These are phyloP conservation scores for Eospalax fontanierii DNA, from an alignment of 2,797 vertebrate species.

Conservation along the genomic window DNA sequence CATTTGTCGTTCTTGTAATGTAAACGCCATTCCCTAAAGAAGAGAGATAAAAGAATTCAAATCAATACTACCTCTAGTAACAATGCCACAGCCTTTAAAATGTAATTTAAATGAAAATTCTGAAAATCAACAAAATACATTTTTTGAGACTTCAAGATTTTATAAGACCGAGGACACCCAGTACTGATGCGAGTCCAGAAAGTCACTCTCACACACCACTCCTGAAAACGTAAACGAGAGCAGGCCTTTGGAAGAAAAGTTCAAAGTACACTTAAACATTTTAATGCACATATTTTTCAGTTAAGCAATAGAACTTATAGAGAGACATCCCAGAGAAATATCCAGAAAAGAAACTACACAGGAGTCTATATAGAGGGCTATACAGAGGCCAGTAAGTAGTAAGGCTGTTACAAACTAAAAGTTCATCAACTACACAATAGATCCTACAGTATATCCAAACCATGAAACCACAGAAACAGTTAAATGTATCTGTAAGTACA, in stretches of 20 bases:
- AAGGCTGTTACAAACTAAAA: conserved; percentile 4
- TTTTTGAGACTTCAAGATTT: not conserved
- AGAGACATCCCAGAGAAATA: conserved; percentile 29
- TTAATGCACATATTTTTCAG: not conserved
- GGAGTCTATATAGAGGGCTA: not conserved
- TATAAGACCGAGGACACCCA: not conserved
- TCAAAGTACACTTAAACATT: conserved; percentile 13
- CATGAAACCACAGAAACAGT: conserved; percentile 5
- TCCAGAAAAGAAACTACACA: conserved; percentile 9
- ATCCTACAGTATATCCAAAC: not conserved
- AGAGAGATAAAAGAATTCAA: not conserved
- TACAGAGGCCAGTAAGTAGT: not conserved
- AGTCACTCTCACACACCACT: not conserved
- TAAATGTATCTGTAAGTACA: conserved; percentile 9
- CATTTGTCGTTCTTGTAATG: conserved; percentile 95
- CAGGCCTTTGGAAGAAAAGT: not conserved
- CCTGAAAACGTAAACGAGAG: not conserved
- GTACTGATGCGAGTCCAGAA: not conserved
- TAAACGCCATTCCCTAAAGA: conserved; percentile 97
- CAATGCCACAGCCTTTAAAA: conserved; percentile 22
- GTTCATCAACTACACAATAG: not conserved
- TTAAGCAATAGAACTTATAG: conserved; percentile 4
- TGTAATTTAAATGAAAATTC: conserved; percentile 25
- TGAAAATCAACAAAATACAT: conserved; percentile 33
- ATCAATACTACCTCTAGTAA: not conserved